Conservation (phyloP, 2,888 invertebrate genomes). For the Pelosia muscerda region DNA sequence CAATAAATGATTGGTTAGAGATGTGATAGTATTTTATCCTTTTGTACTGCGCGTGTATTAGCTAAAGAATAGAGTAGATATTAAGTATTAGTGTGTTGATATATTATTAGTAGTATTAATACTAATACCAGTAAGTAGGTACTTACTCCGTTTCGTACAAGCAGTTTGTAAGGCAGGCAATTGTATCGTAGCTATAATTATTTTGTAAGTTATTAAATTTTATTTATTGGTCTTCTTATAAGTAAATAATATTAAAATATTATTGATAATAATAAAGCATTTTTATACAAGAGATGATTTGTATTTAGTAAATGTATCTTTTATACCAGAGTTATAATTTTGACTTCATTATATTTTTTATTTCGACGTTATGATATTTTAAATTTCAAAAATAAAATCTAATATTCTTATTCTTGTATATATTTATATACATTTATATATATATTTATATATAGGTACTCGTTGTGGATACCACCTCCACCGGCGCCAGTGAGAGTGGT, state of each 20-base stretch:
- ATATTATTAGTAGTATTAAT: background rate
- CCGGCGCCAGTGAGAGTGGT: too few species aligned
- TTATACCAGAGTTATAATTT: too few species aligned
- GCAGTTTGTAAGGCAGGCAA: background rate
- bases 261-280: background rate
- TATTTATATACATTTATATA: too few species aligned
- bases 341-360: too few species aligned
- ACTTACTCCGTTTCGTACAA: background rate
- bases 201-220: too few species aligned
- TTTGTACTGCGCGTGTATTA: background rate
- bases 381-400: too few species aligned
- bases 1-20: slow-evolving; percentile 27
- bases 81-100: background rate
- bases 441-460: too few species aligned
- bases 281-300: background rate
- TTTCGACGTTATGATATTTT: background rate
- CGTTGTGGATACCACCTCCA: too few species aligned
- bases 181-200: background rate
- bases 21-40: background rate
- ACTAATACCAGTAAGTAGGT: background rate
- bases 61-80: background rate
- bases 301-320: too few species aligned
- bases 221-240: too few species aligned
- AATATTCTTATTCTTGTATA: too few species aligned
- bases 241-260: too few species aligned